Conservation (phyloP, 64 coral and sea anemone genomes). For the Exaiptasia diaphana region DNA sequence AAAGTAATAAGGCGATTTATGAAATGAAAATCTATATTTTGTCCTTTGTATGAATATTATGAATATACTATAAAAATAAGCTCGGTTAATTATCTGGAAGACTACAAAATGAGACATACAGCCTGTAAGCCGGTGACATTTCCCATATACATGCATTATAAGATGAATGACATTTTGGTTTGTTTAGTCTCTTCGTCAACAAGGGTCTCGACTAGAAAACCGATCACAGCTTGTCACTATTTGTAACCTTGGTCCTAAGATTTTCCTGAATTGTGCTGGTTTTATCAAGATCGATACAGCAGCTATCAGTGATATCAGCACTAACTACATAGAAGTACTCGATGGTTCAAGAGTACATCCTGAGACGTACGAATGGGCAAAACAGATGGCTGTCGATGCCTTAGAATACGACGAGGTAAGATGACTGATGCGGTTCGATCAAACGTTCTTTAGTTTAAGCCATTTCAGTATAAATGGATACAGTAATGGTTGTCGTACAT, state of each 20-base stretch:
- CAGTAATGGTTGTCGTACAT: neutral
- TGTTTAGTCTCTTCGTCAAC: slow-evolving; percentile 82
- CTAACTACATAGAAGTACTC: slow-evolving; percentile 84
- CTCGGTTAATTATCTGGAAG: no score
- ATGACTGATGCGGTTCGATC: no score
- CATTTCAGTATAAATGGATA: neutral
- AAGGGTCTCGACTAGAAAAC: slow-evolving; percentile 85
- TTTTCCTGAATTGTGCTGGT: slow-evolving; percentile 90
- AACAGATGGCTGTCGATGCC: slow-evolving; percentile 97
- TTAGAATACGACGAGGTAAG: slow-evolving; percentile 93
- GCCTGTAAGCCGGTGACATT: neutral
- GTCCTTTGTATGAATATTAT: no score
- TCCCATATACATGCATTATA: neutral
- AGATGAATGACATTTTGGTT: neutral
- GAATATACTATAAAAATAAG: no score
- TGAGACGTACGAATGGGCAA: slow-evolving; percentile 97
- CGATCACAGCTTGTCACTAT: slow-evolving; percentile 95
- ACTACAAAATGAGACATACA: neutral
- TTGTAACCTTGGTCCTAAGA: slow-evolving; percentile 93
- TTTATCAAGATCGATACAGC: slow-evolving; percentile 99
- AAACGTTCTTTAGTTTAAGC: no score
- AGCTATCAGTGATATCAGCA: slow-evolving; percentile 77
- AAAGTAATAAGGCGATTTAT: no score
- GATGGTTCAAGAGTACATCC: slow-evolving; percentile 94
- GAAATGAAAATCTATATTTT: no score